phyloP scores from a whole-genome alignment of 2,797 vertebrate genomes.

The Fratercula arctica region DNA sequence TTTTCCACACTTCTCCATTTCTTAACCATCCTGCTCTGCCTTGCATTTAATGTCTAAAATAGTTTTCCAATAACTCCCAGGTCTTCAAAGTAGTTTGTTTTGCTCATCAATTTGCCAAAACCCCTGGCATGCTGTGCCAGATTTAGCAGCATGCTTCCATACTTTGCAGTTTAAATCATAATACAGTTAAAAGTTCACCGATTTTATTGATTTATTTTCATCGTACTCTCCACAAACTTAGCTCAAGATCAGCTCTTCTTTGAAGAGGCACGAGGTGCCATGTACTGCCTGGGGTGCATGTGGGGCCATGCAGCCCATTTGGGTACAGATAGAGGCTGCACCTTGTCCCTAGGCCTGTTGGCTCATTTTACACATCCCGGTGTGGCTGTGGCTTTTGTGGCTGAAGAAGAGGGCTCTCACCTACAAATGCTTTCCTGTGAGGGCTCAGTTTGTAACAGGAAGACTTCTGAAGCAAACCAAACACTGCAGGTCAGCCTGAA shows the following conservation, averaged over 20 bases:
- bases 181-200: neutral
- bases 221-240: neutral
- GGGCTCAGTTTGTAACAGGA: neutral
- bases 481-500: neutral
- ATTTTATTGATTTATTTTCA: neutral
- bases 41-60: neutral
- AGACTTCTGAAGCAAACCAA: neutral
- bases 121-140: accelerated
- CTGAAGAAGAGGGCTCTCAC: neutral
- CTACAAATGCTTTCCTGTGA: neutral
- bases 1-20: neutral
- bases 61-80: neutral
- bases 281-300: neutral
- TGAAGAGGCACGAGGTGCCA: neutral
- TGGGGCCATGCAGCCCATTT: neutral
- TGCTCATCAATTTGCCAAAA: neutral
- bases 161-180: neutral
- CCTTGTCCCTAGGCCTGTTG: neutral
- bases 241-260: neutral
- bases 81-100: neutral
- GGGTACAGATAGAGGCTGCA: neutral
- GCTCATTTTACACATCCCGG: neutral
- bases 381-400: neutral
- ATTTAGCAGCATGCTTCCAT: neutral
- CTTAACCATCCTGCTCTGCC: neutral